Percentiles rank a stretch among this genome's conserved stretches.
Evolutionary conservation across 2,797 vertebrate genomes (phyloP).

Genomic region (Enteromius paludinosus): DNA sequence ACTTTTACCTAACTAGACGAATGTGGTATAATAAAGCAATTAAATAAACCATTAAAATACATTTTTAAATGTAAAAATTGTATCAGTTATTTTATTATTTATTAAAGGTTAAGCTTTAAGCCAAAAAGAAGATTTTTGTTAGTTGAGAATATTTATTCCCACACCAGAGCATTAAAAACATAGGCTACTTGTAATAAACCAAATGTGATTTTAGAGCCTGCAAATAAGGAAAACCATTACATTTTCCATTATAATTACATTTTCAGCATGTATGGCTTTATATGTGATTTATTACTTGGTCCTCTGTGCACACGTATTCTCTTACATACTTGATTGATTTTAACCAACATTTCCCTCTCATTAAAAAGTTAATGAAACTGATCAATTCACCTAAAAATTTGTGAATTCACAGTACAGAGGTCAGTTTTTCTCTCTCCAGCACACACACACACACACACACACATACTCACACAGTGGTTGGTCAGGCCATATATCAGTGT

Average conservation of each 20-base stretch:
- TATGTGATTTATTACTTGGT: background rate
- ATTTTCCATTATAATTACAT: background rate
- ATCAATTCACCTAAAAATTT: background rate
- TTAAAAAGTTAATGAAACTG: background rate
- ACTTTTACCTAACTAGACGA: background rate
- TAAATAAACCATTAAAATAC: background rate
- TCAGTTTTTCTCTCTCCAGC: background rate
- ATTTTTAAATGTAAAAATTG: background rate
- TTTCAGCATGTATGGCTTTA: background rate
- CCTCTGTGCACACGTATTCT: background rate
- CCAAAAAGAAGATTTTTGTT: background rate
- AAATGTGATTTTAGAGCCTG: background rate
- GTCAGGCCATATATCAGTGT: slow-evolving; percentile 38
- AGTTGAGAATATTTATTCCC: background rate
- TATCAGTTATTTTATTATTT: background rate
- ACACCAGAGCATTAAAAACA: background rate
- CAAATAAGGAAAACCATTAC: background rate
- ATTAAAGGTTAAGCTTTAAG: background rate
- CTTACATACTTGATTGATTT: background rate
- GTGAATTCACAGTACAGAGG: slow-evolving; percentile 17
- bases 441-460: background rate
- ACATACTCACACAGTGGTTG: background rate
- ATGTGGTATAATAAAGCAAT: background rate
- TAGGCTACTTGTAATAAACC: background rate
- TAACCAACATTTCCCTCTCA: background rate